Evolutionary conservation across 2,797 vertebrate species (phyloP), one percentile per base, ranked within the genome.

Genomic region (Bovichtus variegatus): DNA sequence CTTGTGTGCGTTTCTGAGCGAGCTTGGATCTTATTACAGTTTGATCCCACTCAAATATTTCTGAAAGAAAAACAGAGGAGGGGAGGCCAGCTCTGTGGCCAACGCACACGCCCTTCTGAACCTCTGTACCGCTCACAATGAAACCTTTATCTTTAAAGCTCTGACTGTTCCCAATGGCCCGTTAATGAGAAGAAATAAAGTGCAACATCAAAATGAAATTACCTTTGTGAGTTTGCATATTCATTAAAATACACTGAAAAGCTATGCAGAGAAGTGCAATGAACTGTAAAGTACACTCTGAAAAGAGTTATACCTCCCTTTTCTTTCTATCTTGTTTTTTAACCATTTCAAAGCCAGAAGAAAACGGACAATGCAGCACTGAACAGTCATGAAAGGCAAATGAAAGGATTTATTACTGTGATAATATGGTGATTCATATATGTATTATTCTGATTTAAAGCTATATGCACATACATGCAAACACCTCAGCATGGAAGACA

Each of bases 11-110:
- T 92, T 94, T 94, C 88, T 83, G 87, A 82, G 90, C 15, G 55
- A 92, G 93, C 93, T 92, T 92, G 93, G 94, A 95, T 95, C 95
- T 94, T 92, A 95, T 96, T 96, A 95, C 95, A 92, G 90, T 95
- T 95, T 95, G 94, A 96, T 95, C 95, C 95, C 93, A 94, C 95
- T 96, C 94, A 95, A 95, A 95, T 95, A 95, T 95, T 96, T 95
- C 93, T 93, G 87, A 94, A 95, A 95, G 93, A 94, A 96, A 95
- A 95, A 94, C 93, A 94, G 93, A 92, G 90, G 85, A 93, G 90
- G 92, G 92, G 91, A 94, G 93, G 86, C 85, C 81, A 60, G 85
- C 86, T 88, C 91, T 91, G 89, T 82, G 90, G 92, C 87, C 89
- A 88, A 71, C 40, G 83, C 90, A 91, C 91, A 93, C 87, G 77